Evolutionary conservation across 2,113 vertebrate species (phyloP), one percentile per base, ranked within the genome.

Genomic region (Cryptotis parvus): DNA sequence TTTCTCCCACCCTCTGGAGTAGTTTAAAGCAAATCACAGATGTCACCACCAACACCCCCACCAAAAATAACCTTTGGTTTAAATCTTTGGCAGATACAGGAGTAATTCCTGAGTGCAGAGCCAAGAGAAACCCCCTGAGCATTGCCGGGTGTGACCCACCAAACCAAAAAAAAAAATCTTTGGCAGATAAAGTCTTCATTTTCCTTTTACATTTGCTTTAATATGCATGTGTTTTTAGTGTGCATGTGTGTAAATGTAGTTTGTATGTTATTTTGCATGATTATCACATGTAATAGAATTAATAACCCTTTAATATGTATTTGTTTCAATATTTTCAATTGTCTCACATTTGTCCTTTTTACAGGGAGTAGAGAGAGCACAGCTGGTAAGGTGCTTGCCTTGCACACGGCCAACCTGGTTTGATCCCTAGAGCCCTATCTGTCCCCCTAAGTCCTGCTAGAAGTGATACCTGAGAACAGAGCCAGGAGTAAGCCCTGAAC

Each of bases 11-110:
- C 45, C 45, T 0, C 20, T 90, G 69, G 33, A 73, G 37, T 41
- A 58, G 69, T 76, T 87, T 63, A 81, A 84, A 85, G 33, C 24
- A 84, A 89, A 41, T 43, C 26, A 8, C 26, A 68, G 37, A 39
- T 9, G 22, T 22, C 11, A 6, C 79, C 70, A 49, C 9, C 45
- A 49, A 49, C 14, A 49, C 9, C 45, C 45, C 45, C 45, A 49
- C 10, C 45, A 49, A 49, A 10, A 14, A 49, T 12, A 49, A 49
- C 58, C 41, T 90, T 94, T 1, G 4, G 26, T 87, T 68, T 83
- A 29, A 75, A n/a, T 89, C 18, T 78, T 72, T 75, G 65, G 73
- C 43, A 68, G n/a, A 76, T 35, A 79, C n/a, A n/a, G n/a, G n/a
- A n/a, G n/a, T n/a, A n/a, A n/a, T n/a, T n/a, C n/a, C n/a, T n/a